Evolutionary conservation across 2,113 vertebrate species (phyloP).

Genomic region (Ceratotherium simum): DNA sequence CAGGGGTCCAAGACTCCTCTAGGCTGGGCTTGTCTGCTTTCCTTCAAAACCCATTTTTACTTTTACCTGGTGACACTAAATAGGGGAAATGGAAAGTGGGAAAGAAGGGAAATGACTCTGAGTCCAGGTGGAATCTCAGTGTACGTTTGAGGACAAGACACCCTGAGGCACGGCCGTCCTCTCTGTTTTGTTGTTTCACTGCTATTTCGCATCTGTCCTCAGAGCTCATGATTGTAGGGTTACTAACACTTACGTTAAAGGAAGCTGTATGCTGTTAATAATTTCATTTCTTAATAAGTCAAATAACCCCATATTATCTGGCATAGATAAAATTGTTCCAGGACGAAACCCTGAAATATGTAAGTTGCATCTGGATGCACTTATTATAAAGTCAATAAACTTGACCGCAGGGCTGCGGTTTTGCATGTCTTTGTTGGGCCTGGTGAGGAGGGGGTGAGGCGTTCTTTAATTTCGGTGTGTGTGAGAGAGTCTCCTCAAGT

Average conservation of each 20-base stretch:
- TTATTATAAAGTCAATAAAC: not conserved
- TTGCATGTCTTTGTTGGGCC: not conserved
- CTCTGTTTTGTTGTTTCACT: not conserved
- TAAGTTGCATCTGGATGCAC: not conserved
- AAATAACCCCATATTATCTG: not conserved
- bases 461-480: not conserved
- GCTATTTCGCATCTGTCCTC: not conserved
- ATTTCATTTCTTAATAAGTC: slow-evolving; percentile 1
- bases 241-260: not conserved
- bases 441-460: not conserved
- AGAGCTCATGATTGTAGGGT: not conserved
- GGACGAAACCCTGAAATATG: not conserved
- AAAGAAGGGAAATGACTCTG: not conserved
- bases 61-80: not conserved
- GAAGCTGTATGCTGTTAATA: not conserved
- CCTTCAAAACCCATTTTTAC: not conserved
- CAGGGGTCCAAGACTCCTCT: not conserved
- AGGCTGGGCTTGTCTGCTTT: not conserved
- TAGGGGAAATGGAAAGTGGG: not conserved
- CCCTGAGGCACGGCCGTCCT: not conserved
- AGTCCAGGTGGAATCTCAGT: not conserved
- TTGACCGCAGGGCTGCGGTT: not conserved
- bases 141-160: not conserved
- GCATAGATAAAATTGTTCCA: not conserved
- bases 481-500: not conserved